phyloP scores from a whole-genome alignment of 2,113 vertebrate species.

The Riparia riparia region DNA sequence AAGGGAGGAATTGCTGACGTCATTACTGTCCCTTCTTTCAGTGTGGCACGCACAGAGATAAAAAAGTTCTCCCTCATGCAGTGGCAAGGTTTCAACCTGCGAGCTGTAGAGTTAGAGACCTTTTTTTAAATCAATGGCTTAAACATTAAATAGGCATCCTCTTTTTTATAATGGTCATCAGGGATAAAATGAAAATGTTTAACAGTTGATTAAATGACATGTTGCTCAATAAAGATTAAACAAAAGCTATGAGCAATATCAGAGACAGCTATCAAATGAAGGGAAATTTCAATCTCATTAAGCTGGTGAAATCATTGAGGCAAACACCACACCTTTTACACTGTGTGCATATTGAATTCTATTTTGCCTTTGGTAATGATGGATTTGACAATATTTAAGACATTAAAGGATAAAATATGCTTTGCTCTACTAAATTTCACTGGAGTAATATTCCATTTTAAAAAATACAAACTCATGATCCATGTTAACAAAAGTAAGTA shows the following conservation, averaged over 20 bases:
- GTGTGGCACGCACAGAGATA: background rate
- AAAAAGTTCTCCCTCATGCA: background rate
- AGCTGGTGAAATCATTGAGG: background rate
- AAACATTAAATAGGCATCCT: conserved; percentile 11
- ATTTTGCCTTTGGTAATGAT: background rate
- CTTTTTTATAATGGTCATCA: background rate
- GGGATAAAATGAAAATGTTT: background rate
- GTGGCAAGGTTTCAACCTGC: background rate
- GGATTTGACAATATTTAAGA: background rate
- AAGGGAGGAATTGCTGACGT: background rate
- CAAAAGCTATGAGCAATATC: background rate
- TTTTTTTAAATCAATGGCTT: background rate
- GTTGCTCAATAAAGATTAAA: conserved; percentile 30
- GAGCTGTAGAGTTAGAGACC: background rate
- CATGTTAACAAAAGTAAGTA: background rate
- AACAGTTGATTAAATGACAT: background rate
- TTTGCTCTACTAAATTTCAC: background rate
- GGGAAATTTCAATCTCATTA: background rate
- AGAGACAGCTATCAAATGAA: background rate
- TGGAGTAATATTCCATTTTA: background rate
- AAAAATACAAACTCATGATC: background rate
- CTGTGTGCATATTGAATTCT: background rate
- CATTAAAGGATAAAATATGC: background rate
- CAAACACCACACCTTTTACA: background rate
- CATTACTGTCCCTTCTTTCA: background rate